Percentiles rank a stretch among this genome's conserved stretches.
Conservation (phyloP, 2,888 invertebrate species). For the Nyleta sp. region DNA sequence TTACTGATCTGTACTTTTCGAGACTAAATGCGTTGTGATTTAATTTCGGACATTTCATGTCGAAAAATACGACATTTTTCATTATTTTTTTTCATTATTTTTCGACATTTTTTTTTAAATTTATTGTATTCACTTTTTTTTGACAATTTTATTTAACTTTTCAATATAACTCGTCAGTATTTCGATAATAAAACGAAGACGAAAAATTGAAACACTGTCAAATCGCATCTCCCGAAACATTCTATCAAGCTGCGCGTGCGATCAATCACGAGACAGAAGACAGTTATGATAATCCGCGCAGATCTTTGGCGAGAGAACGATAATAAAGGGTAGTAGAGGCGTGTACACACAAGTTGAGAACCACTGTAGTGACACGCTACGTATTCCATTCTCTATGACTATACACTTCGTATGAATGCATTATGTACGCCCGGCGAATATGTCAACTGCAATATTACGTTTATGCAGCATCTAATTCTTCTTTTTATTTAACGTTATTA, state of each 20-base stretch:
- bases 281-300: constrained; percentile 48
- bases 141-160: too few relatives aligned
- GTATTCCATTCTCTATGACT: constrained; percentile 72
- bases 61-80: too few relatives aligned
- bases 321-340: constrained; percentile 39
- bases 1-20: too few relatives aligned
- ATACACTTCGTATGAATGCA: constrained; percentile 75
- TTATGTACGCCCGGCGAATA: constrained; percentile 77
- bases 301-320: constrained; percentile 40
- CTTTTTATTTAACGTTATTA: constrained; percentile 63
- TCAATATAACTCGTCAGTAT: too few relatives aligned
- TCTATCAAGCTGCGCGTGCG: constrained; percentile 28
- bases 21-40: too few relatives aligned
- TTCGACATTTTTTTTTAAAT: too few relatives aligned
- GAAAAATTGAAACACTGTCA: constrained; percentile 3
- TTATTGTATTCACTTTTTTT: too few relatives aligned
- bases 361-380: constrained; percentile 73
- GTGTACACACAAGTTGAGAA: constrained; percentile 69
- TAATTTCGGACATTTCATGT: too few relatives aligned
- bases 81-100: too few relatives aligned
- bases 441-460: constrained; percentile 79
- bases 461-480: constrained; percentile 69
- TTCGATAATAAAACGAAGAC: not conserved
- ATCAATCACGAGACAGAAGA: constrained; percentile 51
- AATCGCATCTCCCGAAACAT: constrained; percentile 23